These are phyloP conservation scores for Aeoliscus strigatus DNA, from an alignment of 2,797 vertebrate species.

Conservation along the genomic window DNA sequence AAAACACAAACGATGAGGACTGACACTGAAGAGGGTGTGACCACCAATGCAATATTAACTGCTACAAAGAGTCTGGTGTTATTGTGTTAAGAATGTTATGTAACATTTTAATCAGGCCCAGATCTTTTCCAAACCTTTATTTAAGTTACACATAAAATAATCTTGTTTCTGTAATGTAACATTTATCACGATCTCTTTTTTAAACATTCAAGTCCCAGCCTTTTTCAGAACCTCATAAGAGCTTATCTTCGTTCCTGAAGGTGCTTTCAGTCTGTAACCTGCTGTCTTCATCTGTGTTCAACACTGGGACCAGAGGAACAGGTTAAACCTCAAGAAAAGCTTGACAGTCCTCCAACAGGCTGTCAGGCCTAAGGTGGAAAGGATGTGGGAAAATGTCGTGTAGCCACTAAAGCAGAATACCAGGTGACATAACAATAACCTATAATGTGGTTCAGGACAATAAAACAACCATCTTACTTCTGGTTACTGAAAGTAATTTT, in stretches of 20 bases:
- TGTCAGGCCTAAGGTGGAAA: constrained; percentile 2
- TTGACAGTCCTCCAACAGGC: neutral
- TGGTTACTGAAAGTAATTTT: no score
- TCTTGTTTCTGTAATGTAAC: neutral
- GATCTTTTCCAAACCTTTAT: no score
- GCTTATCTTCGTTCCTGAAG: constrained; percentile 12
- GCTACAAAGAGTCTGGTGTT: no score
- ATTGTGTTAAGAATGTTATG: no score
- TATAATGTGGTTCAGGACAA: no score
- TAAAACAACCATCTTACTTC: no score
- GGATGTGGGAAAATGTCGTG: neutral
- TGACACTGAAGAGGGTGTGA: constrained; percentile 20
- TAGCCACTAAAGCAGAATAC: neutral
- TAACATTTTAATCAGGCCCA: no score
- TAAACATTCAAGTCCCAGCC: neutral
- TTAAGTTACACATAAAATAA: no score
- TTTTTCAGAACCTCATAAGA: neutral
- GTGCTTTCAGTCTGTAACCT: constrained; percentile 5
- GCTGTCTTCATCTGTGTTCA: constrained; percentile 1
- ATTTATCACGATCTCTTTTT: neutral
- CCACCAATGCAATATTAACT: no score
- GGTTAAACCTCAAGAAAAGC: constrained; percentile 1
- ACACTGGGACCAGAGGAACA: constrained; percentile 5
- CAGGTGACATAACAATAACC: neutral
- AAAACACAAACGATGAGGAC: constrained; percentile 3